Percentiles rank a stretch among this genome's conserved stretches.
phyloP scores from a whole-genome alignment of 2,797 vertebrate species.

The Alca torda region DNA sequence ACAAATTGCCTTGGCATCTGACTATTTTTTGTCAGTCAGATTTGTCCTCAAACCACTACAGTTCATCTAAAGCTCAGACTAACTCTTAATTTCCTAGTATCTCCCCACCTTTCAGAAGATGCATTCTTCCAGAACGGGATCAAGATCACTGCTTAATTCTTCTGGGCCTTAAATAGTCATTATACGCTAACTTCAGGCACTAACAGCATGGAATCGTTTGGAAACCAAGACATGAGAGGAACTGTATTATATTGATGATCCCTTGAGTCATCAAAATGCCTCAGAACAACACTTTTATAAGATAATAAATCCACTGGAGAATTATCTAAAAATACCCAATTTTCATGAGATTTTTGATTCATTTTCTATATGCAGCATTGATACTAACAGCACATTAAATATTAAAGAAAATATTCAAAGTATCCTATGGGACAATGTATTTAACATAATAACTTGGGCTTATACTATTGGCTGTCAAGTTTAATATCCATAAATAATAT shows the following conservation, averaged over 20 bases:
- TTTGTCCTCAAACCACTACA: background rate
- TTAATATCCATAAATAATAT: conserved; percentile 11
- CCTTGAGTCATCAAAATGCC: background rate
- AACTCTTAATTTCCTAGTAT: background rate
- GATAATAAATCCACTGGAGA: background rate
- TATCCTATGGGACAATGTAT: background rate
- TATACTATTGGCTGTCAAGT: background rate
- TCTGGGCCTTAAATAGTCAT: background rate
- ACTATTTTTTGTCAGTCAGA: background rate
- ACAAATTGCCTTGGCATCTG: background rate
- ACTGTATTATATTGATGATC: background rate
- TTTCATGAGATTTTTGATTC: background rate
- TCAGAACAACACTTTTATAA: background rate
- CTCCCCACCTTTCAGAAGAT: background rate
- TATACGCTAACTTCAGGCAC: background rate
- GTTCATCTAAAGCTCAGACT: background rate
- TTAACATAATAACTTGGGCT: background rate
- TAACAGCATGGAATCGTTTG: background rate
- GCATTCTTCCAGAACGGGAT: background rate
- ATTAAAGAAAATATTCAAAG: background rate
- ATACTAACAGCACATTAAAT: background rate
- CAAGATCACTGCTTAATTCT: background rate
- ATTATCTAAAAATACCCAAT: background rate
- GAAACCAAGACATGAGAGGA: background rate
- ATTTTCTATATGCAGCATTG: background rate